Evolutionary conservation across 2,113 vertebrate genomes (phyloP), one percentile per base, ranked within the genome.

Genomic region (Oenanthe melanoleuca): DNA sequence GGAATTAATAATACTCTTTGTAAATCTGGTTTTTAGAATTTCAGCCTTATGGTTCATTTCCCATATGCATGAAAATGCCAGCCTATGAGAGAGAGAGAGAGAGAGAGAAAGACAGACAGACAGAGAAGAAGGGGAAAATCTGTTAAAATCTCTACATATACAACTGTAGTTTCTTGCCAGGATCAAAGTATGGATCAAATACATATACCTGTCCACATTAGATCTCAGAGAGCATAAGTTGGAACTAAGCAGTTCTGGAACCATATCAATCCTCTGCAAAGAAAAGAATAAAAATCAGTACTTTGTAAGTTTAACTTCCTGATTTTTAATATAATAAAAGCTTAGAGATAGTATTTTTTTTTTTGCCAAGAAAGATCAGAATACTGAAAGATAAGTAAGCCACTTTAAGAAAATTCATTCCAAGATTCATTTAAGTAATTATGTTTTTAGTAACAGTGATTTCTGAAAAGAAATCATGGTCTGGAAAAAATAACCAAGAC

Each of bases 31-130:
- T 92, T 98, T 98, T 53, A 99, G 77, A 90, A 99, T 98, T 97
- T 99, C 98, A 92, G 99, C 99, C 45, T 98, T 96, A 69, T 98
- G 96, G 94, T 98, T 99, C 98, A 99, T 98, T 97, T 99, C 99
- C 99, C 99, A 99, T 97, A 99, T 99, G 92, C 99, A 99, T 3
- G 99, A 99, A 98, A 99, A 99, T 28, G 99, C 98, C 88, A 99
- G 93, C 86, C 99, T 99, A 72, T 33, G 44, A 53, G 29, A 72
- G 7, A 40, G 23, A 77, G 28, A 34, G 9, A 45, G 28, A 73
- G 24, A 75, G 20, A 37, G 26, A 26, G 44, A 53, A 28, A 72
- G 7, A 40, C 20, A 77, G 28, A 34, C 10, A 45, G 28, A 73
- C 23, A 75, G 20, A 37, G 26, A 26, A 21, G 37, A 3, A n/a